Evolutionary conservation across 2,797 vertebrate species (phyloP), one percentile per base, ranked within the genome.

Genomic region (Amblyraja radiata): DNA sequence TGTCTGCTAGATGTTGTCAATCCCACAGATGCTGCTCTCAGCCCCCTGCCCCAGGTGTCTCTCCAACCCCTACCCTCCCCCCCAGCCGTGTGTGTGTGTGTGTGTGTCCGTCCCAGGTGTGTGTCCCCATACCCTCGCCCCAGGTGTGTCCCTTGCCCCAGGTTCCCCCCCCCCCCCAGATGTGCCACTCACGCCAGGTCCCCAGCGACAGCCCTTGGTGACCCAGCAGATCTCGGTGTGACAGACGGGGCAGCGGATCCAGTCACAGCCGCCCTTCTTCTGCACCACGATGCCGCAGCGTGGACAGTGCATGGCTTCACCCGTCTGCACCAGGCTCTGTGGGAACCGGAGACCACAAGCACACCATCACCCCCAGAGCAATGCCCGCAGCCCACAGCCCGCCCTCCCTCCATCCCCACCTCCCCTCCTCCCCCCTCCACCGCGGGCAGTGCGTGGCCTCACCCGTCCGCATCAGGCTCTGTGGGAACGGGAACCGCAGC

Each of bases 151-250:
- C 71, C 71, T 21, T 32, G 63, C 25, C 25, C n/a, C 25, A 90
- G 58, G 11, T 11, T 11, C 21, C 68, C 0, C 16, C 3, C 10
- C 21, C 68, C 0, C 16, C 3, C 10, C n/a, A 90, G 71, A 81
- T 21, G 65, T 14, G 71, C 78, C 32, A 93, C 95, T 95, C 94
- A 97, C 97, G 95, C 93, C 94, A 0, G 97, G 96, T 11, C 97
- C 97, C 97, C 97, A 97, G 93, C 97, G 97, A 1, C 96, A 96
- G 11, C 97, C 97, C 94, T 97, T 97, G 93, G 97, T 97, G 93
- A 97, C 97, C 97, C 97, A 97, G 95, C 97, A 97, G 95, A 97
- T 97, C 95, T 97, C 97, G 21, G 96, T 97, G 95, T 97, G 97
- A 94, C 97, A 97, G 88, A 97, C 97, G 63, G 97, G 97, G 94